phyloP scores from a whole-genome alignment of 2,888 invertebrate genomes.

The Sminthurides aquaticus region DNA sequence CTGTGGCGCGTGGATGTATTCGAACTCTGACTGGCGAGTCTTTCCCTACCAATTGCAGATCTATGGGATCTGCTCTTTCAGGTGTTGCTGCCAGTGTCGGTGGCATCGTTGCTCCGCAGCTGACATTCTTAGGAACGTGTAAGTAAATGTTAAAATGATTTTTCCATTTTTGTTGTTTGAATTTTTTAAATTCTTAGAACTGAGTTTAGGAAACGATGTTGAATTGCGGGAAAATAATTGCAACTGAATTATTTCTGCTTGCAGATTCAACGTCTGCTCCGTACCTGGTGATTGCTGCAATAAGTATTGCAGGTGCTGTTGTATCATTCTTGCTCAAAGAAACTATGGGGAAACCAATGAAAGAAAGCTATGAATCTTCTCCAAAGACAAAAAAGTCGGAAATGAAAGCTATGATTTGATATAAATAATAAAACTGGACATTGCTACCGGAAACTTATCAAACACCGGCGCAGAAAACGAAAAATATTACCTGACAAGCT shows the following conservation, averaged over 20 bases:
- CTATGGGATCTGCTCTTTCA: slow-evolving; percentile 24
- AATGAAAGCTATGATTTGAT: too few species aligned
- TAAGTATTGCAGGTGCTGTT: slow-evolving; percentile 28
- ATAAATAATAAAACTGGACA: too few species aligned
- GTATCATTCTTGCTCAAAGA: slow-evolving; percentile 34
- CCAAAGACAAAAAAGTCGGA: too few species aligned
- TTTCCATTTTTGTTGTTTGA: background rate
- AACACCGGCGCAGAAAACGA: too few species aligned
- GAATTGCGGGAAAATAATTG: background rate
- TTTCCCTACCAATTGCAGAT: slow-evolving; percentile 22
- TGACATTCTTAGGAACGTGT: slow-evolving; percentile 29
- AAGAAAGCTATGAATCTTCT: slow-evolving; percentile 4
- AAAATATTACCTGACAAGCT: too few species aligned
- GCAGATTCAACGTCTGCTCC: slow-evolving; percentile 32
- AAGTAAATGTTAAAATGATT: slow-evolving; percentile 1
- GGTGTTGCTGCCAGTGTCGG: slow-evolving; percentile 23
- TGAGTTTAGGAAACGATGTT: background rate
- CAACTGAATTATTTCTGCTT: background rate
- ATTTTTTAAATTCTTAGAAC: background rate
- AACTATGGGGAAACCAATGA: slow-evolving; percentile 32
- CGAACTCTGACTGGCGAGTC: slow-evolving; percentile 27
- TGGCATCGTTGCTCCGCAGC: slow-evolving; percentile 26
- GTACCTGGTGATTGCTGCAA: slow-evolving; percentile 32
- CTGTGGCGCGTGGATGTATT: slow-evolving; percentile 18
- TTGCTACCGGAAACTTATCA: too few species aligned